Evolutionary conservation across 2,888 invertebrate genomes (phyloP).

Genomic region (Neoaliturus tenellus): DNA sequence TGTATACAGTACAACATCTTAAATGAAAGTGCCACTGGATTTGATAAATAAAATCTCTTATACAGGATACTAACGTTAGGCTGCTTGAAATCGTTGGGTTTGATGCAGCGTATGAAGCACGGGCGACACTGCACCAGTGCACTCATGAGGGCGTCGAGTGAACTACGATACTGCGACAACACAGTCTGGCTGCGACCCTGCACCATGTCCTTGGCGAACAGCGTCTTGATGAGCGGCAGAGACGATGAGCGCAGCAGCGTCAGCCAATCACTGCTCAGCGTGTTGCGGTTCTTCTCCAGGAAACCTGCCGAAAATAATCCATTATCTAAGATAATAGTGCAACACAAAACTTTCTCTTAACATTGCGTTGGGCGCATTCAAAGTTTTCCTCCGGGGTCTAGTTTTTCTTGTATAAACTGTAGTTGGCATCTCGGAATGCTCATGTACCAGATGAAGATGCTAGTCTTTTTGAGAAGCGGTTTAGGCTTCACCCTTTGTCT

Average conservation of each 20-base stretch:
- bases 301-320: constrained; percentile 80
- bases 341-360: too few species aligned
- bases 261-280: constrained; percentile 90
- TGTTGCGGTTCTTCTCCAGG: constrained; percentile 95
- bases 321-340: too few species aligned
- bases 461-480: too few species aligned
- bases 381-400: too few species aligned
- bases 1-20: too few species aligned
- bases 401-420: too few species aligned
- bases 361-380: too few species aligned
- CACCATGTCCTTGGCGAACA: constrained; percentile 69
- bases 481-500: too few species aligned
- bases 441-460: too few species aligned
- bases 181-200: constrained; percentile 86
- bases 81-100: constrained; percentile 91
- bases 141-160: constrained; percentile 89
- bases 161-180: constrained; percentile 93
- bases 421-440: too few species aligned
- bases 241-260: constrained; percentile 85
- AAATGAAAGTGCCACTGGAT: too few species aligned
- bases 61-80: constrained; percentile 78
- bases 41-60: too few species aligned
- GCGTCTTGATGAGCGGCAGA: constrained; percentile 78
- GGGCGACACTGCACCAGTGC: constrained; percentile 95
- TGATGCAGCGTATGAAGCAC: constrained; percentile 95